Base-by-base conservation (phyloP, 2,113 vertebrate species). In the Perca schrenkii region DNA sequence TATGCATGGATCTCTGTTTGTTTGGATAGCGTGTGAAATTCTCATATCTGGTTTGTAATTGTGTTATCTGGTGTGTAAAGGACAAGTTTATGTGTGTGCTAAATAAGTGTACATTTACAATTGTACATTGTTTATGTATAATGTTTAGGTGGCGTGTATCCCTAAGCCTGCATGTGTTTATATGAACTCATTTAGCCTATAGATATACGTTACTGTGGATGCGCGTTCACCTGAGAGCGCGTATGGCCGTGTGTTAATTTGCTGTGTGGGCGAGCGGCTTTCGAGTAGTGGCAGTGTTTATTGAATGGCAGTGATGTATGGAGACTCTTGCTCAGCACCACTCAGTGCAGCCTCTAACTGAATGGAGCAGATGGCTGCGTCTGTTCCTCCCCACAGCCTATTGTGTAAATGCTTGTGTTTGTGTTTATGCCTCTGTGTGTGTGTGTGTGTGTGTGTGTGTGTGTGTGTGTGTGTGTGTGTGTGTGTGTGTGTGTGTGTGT, bases 281-380 rank as follows among this genome's bases (percentile, higher is more conserved):
- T 69, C 10, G 86, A 88, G 86, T 85, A 86, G 80, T 84, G 86
- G 71, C 83, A 82, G 91, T 89, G 81, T 91, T 94, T 90, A 72
- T 79, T 91, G 92, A 94, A 90, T 92, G 90, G 69, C 62, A 80
- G 90, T 92, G 91, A 93, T 93, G 86, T 90, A 87, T 88, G 76
- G 78, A 87, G 80, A 74, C 43, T 84, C 73, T 84, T 52, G 71
- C 85, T 86, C 79, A 84, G 87, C 83, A 84, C 46, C 80, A 74
- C 70, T 89, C 79, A 56, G 71, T n/a, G 82, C 76, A 83, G 80
- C 84, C 82, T 91, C 79, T 82, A 84, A 89, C 64, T 92, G 89
- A 93, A 91, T 92, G 89, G 85, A 92, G 86, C 92, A 93, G 93
- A 94, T 92, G 92, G 61, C 71, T 87, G 83, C 13, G 56, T 81